Conservation (phyloP, 2,888 invertebrate genomes). For the Amphimallon solstitiale region DNA sequence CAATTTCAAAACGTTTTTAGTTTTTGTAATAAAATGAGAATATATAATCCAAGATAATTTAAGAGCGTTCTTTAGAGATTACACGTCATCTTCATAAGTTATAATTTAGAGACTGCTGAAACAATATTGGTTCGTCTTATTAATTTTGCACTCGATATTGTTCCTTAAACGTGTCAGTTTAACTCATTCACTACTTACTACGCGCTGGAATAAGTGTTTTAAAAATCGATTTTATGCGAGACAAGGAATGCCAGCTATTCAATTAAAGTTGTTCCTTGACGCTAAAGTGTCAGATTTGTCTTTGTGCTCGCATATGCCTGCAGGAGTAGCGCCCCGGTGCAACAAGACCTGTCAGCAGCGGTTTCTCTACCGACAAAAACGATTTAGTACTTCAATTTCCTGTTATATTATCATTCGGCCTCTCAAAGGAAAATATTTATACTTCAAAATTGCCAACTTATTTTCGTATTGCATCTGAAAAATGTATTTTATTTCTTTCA, state of each 20-base stretch:
- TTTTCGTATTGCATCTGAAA: no score
- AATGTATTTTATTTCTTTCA: no score
- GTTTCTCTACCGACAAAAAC: slow-evolving; percentile 34
- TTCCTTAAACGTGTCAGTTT: no score
- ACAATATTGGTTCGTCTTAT: no score
- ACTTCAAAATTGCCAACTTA: not conserved
- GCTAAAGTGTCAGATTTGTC: slow-evolving; percentile 58
- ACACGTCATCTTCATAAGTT: no score
- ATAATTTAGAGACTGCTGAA: no score
- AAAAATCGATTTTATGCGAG: slow-evolving; percentile 50
- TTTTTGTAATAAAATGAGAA: no score
- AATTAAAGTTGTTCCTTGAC: slow-evolving; percentile 59
- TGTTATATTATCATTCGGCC: slow-evolving; percentile 3
- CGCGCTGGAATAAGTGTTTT: not conserved
- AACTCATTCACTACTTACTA: no score
- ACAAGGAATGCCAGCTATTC: slow-evolving; percentile 57
- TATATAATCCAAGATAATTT: no score
- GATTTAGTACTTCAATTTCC: slow-evolving; percentile 42
- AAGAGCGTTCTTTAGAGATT: no score
- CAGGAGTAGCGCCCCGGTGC: slow-evolving; percentile 42
- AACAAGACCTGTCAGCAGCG: slow-evolving; percentile 46
- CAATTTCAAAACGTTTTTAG: no score
- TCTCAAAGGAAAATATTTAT: slow-evolving; percentile 32
- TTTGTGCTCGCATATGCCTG: slow-evolving; percentile 44
- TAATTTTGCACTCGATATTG: no score